Evolutionary conservation across 2,797 vertebrate species (phyloP), one percentile per base, ranked within the genome.

Genomic region (Phoxinus dragarum): DNA sequence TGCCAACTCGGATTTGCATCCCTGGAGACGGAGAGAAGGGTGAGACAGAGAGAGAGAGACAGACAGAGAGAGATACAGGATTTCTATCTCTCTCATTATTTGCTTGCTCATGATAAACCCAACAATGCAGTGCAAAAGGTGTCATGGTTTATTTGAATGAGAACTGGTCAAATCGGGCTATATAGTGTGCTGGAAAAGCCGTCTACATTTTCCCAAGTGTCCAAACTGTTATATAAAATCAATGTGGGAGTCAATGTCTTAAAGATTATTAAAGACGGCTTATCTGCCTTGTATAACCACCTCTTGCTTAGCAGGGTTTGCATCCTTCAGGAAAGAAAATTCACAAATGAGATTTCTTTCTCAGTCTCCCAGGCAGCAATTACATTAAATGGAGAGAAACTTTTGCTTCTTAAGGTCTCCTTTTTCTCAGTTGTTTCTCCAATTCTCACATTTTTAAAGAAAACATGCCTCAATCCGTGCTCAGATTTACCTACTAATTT

Each of bases 1-100:
- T 71, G 84, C 72, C 75, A 87, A 82, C 82, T 83, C 67, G 84
- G 86, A 85, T 89, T 84, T 88, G 31, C 71, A 81, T 84, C 84
- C 84, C 85, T 61, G 81, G 79, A 86, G 68, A 88, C 74, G 23
- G 27, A 38, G 81, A 59, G 84, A 82, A 76, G 44, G n/a, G 75
- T 23, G 68, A 80, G 73, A 74, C 56, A 61, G 42, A 69, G 59
- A 67, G 27, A 83, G 71, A 71, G 31, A 64, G 76, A 80, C 69
- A 84, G 21, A 85, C 23, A 84, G 17, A 67, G 71, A 64, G 40
- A 86, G 47, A 81, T 84, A 59, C 44, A 81, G 44, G 67, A 71
- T 69, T 78, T 42, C 19, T 49, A 59, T 69, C n/a, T 71, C 76
- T 27, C 40, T 61, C 67, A 38, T 80, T 85, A 80, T 74, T 80